A percentile compares a stretch with the other conserved stretches of the same genome.
Evolutionary conservation across 2,113 vertebrate species (phyloP).

Genomic region (Syngnathus scovelli): DNA sequence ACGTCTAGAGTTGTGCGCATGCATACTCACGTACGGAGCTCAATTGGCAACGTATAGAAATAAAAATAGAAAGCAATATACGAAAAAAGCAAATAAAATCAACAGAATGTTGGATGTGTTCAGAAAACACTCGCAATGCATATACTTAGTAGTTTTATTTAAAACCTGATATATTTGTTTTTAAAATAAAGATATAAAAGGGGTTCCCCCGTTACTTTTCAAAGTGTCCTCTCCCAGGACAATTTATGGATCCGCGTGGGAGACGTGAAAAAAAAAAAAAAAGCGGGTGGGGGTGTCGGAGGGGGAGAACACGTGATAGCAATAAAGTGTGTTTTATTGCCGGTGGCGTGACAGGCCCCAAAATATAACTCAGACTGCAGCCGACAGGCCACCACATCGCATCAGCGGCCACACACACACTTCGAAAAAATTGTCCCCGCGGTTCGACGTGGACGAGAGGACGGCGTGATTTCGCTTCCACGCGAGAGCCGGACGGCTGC

Average conservation of each 20-base stretch:
- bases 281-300: no score
- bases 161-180: no score
- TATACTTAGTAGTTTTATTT: no score
- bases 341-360: slow-evolving; percentile 61
- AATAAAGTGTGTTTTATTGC: slow-evolving; percentile 73
- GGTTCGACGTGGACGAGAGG: background rate
- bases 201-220: slow-evolving; percentile 37
- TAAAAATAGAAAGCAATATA: background rate
- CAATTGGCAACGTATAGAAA: background rate
- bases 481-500: slow-evolving; percentile 35
- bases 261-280: slow-evolving; percentile 21
- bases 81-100: no score
- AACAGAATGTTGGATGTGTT: no score
- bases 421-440: slow-evolving; percentile 38
- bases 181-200: slow-evolving; percentile 5
- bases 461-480: slow-evolving; percentile 25
- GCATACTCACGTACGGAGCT: background rate
- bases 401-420: slow-evolving; percentile 10
- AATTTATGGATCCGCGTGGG: slow-evolving; percentile 65
- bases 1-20: background rate
- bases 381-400: slow-evolving; percentile 20
- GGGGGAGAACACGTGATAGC: slow-evolving; percentile 61
- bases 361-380: slow-evolving; percentile 67
- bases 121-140: no score
- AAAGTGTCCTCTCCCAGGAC: slow-evolving; percentile 49